Conservation (phyloP, 1,140 invertebrate species). For the Sycophaga agraensis region DNA sequence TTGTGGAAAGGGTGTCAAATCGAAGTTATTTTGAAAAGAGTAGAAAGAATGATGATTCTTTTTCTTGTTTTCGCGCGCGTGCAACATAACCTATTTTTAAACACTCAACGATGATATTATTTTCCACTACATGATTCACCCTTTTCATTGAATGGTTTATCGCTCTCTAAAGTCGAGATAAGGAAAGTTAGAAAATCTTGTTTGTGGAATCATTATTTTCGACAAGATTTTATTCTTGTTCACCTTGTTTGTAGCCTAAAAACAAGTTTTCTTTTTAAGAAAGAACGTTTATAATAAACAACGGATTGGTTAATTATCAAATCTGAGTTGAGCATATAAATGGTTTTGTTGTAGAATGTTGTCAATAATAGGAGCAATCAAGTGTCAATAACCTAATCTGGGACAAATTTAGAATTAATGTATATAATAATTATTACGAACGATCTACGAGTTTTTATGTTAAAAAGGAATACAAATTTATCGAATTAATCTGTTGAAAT, state of each 20-base stretch:
- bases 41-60: neutral
- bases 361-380: conserved; percentile 1
- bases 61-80: neutral
- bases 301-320: neutral
- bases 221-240: neutral
- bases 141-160: neutral
- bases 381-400: conserved; percentile 19
- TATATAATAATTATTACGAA: neutral
- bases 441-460: neutral
- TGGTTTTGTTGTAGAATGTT: neutral
- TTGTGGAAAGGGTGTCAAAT: neutral
- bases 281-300: neutral
- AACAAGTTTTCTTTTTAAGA: neutral
- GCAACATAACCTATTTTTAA: conserved; percentile 21
- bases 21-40: neutral
- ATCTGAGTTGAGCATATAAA: neutral
- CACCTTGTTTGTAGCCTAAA: neutral
- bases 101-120: neutral
- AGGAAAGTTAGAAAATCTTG: too few species aligned
- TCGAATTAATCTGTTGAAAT: neutral
- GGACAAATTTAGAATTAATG: conserved; percentile 1
- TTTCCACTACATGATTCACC: neutral
- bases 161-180: too few species aligned
- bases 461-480: too few species aligned
- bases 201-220: neutral